Evolutionary conservation across 2,113 vertebrate species (phyloP), one percentile per base, ranked within the genome.

Genomic region (Callospermophilus lateralis): DNA sequence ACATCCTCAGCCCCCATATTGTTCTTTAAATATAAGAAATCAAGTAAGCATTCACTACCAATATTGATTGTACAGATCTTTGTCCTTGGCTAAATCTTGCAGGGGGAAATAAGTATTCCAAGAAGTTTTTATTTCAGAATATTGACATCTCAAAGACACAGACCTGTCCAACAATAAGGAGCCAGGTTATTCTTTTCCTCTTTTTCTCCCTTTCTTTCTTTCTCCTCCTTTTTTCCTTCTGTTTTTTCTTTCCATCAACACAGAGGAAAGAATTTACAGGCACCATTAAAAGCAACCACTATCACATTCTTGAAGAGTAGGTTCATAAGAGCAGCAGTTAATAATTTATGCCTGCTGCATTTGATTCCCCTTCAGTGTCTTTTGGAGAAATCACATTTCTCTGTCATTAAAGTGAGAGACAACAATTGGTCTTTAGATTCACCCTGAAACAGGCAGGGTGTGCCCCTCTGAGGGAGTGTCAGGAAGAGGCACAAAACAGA

Each of bases 291-390:
- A 97, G 65, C 51, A 94, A 24, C 42, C 13, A 89, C 10, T 48
- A 73, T 58, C 67, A 78, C 17, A 65, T 83, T 96, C 78, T 94
- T 58, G 6, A 92, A 77, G 28, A 76, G 22, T 19, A 85, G 51
- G 58, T 81, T 96, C 48, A 89, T 68, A 89, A 90, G 78, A 94
- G 55, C 42, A 76, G 53, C 34, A 34, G 61, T 92, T 96, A 93
- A 96, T 94, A 84, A 94, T 89, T 94, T 45, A 90, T 51, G 26
- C 9, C 90, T 65, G 61, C 77, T 24, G 95, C 78, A 61, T 77
- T 93, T 34, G 53, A 86, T 84, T 95, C 70, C 93, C 70, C 77
- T 96, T 85, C 63, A 58, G 30, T 39, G 4, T 48, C n/a, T 42
- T 83, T 65, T 28, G 42, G 84, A 76, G 58, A 95, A 42, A 91